Evolutionary conservation across 2,888 invertebrate species (phyloP), one percentile per base, ranked within the genome.

Genomic region (Chalcosyrphus nemorum): DNA sequence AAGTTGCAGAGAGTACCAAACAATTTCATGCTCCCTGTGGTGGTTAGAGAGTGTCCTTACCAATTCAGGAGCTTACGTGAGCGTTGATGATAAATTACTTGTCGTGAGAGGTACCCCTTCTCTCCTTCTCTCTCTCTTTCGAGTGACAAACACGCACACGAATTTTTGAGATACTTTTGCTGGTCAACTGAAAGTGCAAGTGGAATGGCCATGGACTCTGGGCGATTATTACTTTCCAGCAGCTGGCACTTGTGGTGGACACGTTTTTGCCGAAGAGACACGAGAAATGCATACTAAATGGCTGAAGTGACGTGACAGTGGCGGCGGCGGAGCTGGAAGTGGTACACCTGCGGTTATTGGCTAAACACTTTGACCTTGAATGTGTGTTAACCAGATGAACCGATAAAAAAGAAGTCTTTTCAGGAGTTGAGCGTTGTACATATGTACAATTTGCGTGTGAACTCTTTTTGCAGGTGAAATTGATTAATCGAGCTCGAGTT

Each of bases 291-390:
- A 81, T 81, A 63, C 75, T 75, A 81, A 81, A 75, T 41, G 41
- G 47, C 7, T n/a, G n/a, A n/a, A n/a, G n/a, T n/a, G n/a, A n/a
- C n/a, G n/a, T 50, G 24, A 9, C 11, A 9, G 32, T 32, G 24
- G 24, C 4, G 24, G 38, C 41, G 52, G 54, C 47, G 38, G 38
- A n/a, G 17, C 45, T 21, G 1, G n/a, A n/a, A n/a, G n/a, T n/a
- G 11, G 61, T 72, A 52, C 72, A 81, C 81, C 81, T 81, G 81
- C 81, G 81, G 81, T 81, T 81, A 75, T 70, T 75, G 75, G 75
- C 63, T 81, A 81, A 81, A 75, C 63, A 70, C 13, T 81, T 75
- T 75, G 81, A 75, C 81, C 81, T 81, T 81, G 75, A 63, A 27
- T 66, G 27, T 24, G 45, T 29, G 1, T 45, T 68, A 68, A 80